A percentile compares a stretch with the other conserved stretches of the same genome.
These are phyloP conservation scores for Tanytarsus gracilentus DNA, from an alignment of 2,888 invertebrate genomes.

Conservation along the genomic window DNA sequence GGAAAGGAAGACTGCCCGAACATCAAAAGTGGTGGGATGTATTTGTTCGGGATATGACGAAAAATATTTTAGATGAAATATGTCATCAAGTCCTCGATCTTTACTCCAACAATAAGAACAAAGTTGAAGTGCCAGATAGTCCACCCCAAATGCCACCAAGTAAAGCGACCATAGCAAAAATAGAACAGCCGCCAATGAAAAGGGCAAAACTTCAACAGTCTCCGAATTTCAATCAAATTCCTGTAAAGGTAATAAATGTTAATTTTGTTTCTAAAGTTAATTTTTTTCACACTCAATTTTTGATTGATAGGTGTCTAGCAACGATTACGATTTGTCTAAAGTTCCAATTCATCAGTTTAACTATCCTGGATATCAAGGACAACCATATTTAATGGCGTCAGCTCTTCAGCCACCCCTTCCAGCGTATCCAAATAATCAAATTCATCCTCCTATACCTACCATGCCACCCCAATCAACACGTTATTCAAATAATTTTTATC, in stretches of 20 bases:
- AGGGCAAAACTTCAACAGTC: conserved; percentile 31
- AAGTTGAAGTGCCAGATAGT: conserved; percentile 52
- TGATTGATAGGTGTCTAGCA: conserved; percentile 17
- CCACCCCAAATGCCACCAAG: conserved; percentile 51
- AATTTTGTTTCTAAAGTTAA: background rate
- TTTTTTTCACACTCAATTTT: background rate
- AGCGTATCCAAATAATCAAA: background rate
- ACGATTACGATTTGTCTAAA: background rate
- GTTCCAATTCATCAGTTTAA: background rate
- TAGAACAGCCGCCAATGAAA: conserved; percentile 31
- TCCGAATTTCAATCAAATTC: background rate
- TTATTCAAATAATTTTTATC: background rate
- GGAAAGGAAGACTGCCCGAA: conserved; percentile 69
- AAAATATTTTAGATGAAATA: conserved; percentile 91
- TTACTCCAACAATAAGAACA: conserved; percentile 66
- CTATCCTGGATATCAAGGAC: background rate
- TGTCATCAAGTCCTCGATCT: conserved; percentile 92
- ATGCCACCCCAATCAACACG: background rate
- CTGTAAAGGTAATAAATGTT: conserved; percentile 15
- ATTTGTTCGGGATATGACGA: conserved; percentile 90
- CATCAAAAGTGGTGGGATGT: conserved; percentile 96
- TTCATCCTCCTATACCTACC: conserved; percentile 10
- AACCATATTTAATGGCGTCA: conserved; percentile 7
- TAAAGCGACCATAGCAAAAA: conserved; percentile 33
- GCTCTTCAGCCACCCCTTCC: background rate